phyloP scores from a whole-genome alignment of 2,888 invertebrate genomes.

The Leptopterna dolabrata region DNA sequence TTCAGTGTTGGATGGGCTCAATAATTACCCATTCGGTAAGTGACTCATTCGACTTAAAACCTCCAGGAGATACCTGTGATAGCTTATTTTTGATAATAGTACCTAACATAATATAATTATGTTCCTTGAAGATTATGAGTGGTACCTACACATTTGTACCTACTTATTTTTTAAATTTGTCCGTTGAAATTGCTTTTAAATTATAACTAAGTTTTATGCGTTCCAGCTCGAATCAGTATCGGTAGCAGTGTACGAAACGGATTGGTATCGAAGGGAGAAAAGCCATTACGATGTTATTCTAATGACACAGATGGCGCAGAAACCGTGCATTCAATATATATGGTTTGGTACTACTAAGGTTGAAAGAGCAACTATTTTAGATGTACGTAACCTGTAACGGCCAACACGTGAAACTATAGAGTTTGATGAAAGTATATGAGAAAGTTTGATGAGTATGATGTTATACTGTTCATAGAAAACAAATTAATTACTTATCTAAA shows the following conservation, averaged over 20 bases:
- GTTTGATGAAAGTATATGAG: background rate
- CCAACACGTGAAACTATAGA: background rate
- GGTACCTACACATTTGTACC: too few relatives aligned
- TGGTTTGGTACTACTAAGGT: background rate
- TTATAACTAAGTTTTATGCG: background rate
- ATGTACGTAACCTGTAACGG: background rate
- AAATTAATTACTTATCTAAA: too few relatives aligned
- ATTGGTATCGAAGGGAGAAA: background rate
- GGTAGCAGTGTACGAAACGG: background rate
- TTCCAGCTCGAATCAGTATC: conserved; percentile 8
- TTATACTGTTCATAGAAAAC: too few relatives aligned
- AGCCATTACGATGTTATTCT: background rate
- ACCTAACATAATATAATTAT: background rate
- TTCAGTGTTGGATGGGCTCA: conserved; percentile 15
- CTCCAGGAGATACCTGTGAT: too few relatives aligned
- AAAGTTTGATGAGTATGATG: too few relatives aligned
- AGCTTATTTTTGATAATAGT: too few relatives aligned
- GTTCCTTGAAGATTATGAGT: background rate
- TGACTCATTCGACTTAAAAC: too few relatives aligned
- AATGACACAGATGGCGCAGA: conserved; percentile 17
- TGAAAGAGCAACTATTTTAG: conserved; percentile 1
- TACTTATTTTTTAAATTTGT: too few relatives aligned
- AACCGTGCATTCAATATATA: background rate
- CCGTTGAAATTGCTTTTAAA: background rate
- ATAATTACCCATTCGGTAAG: conserved; percentile 23